Base-by-base conservation (phyloP, 2,113 vertebrate genomes). In the Nicator chloris region DNA sequence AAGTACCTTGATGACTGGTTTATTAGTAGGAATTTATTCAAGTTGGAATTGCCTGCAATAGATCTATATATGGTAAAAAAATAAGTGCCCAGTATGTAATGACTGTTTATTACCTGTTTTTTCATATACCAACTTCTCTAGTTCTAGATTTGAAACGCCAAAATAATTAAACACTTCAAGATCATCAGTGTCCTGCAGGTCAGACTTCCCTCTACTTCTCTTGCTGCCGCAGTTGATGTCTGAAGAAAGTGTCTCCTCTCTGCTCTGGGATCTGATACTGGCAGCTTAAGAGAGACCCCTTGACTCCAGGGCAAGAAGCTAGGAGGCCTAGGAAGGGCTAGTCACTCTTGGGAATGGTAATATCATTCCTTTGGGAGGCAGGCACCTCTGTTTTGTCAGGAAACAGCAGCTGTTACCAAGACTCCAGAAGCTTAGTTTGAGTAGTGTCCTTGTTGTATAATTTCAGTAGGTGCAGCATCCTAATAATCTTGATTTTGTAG, bases 61-160 rank as follows among this genome's bases (percentile, higher is more conserved):
- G 65, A 56, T 84, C 64, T 73, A 39, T 90, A 57, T 51, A 11
- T 44, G 6, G 35, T 60, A 54, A 73, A 86, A 82, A 73, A 90
- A 69, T 7, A 30, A 80, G 33, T 75, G 47, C 17, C 65, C 49
- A 56, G 51, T 81, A 42, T 6, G 10, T 35, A 70, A 56, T 73
- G 92, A 87, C 73, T 65, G 49, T 66, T 92, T 59, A 47, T 84
- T 70, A 65, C n/a, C 28, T 44, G 9, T 54, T 49, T 94, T 80
- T 91, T 92, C 57, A 70, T 77, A 88, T 6, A 69, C 40, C 31
- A 85, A 2, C 30, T 91, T 79, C 79, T 92, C 39, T 83, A 87
- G 59, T 66, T 65, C n/a, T 59, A 84, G 26, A 69, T 95, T 91
- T 56, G 39, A 95, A 95, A 94, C 87, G 69, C 47, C 70, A 88